These are phyloP conservation scores for Eriocheir sinensis DNA, from an alignment of 1,140 invertebrate genomes.

Conservation along the genomic window DNA sequence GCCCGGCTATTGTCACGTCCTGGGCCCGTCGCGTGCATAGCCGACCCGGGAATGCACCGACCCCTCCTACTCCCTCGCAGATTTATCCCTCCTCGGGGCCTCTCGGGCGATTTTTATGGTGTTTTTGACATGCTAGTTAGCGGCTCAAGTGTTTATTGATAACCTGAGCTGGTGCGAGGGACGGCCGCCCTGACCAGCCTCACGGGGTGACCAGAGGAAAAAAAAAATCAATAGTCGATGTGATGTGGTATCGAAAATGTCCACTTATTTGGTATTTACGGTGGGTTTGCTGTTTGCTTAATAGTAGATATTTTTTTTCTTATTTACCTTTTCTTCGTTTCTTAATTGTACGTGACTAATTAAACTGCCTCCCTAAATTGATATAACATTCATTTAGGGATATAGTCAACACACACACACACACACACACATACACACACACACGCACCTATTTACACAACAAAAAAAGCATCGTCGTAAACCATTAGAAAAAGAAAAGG, in stretches of 20 bases:
- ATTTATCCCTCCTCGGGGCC: slow-evolving; percentile 52
- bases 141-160: slow-evolving; percentile 60
- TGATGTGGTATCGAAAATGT: too few relatives aligned
- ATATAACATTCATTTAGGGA: too few relatives aligned
- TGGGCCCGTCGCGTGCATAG: slow-evolving; percentile 66
- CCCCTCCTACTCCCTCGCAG: slow-evolving; percentile 31
- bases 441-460: not conserved
- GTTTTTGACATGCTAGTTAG: slow-evolving; percentile 71
- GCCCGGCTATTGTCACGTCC: slow-evolving; percentile 69
- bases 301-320: too few relatives aligned
- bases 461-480: not conserved
- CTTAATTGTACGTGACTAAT: too few relatives aligned
- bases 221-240: not conserved
- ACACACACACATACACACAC: slow-evolving; percentile 43
- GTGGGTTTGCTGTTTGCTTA: too few relatives aligned
- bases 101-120: slow-evolving; percentile 70
- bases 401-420: slow-evolving; percentile 35
- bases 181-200: not conserved
- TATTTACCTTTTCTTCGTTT: too few relatives aligned
- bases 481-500: not conserved
- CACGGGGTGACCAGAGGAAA: not conserved
- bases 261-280: too few relatives aligned
- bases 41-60: slow-evolving; percentile 52
- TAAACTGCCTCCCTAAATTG: too few relatives aligned
- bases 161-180: slow-evolving; percentile 58